Evolutionary conservation across 2,888 invertebrate species (phyloP), one percentile per base, ranked within the genome.

Genomic region (Orthosia gothica): DNA sequence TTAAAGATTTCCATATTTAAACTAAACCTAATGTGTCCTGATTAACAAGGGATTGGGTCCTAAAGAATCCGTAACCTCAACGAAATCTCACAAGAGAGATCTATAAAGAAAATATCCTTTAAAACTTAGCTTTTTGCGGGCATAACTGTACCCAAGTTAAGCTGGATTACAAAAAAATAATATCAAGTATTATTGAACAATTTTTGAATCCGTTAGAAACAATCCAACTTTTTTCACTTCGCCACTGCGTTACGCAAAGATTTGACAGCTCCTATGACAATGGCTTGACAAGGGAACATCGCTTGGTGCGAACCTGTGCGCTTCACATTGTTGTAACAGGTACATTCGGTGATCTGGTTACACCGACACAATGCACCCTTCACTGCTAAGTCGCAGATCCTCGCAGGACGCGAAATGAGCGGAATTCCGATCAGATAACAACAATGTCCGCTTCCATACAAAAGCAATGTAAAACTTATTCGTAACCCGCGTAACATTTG

Each of bases 341-440:
- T 96, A 95, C 93, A 87, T 90, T 75, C 76, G 84, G 91, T 89
- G 93, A 95, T 96, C 96, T 94, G 91, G 91, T 96, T 96, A 95
- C 96, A 94, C 85, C 84, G 84, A 87, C 67, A 94, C 93, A 94
- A 94, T 92, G 87, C 89, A 74, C 74, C 86, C 87, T 93, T 95
- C 92, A 96, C 96, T 96, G 95, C 94, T 95, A 94, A 90, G 88
- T 90, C 86, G 86, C 68, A 68, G 76, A 84, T 75, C 68, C 47
- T 18, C 52, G 26, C 71, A 71, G 58, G 69, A 80, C 74, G 85
- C 81, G 69, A 88, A 88, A 89, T 89, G 90, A 92, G 93, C 93
- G 95, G 91, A 95, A 92, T 96, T 96, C 96, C 96, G 96, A 96
- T 95, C 95, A 94, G 95, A 95, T 95, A 95, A 91, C 93, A 91